Base-by-base conservation (phyloP, 2,888 invertebrate species). In the Globia sparganii region DNA sequence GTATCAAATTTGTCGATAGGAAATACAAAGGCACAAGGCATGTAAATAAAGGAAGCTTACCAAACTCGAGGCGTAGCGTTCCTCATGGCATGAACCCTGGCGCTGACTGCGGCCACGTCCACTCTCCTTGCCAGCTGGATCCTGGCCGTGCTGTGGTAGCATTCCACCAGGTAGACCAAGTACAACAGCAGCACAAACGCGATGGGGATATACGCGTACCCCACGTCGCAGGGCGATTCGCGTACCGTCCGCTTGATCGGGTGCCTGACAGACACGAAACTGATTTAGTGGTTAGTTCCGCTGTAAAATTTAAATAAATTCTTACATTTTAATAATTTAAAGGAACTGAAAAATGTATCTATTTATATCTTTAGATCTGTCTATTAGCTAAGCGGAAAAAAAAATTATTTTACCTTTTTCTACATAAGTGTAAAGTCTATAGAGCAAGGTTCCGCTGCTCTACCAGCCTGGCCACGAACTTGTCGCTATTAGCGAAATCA, bases 171-270 rank as follows among this genome's bases (percentile, higher is more conserved):
- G 94, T 98, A 98, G 64, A 98, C 98, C 86, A 98, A 94, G 94
- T 98, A 98, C 56, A 98, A 96, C 92, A 98, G 97, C 69, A 98
- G 97, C 88, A 98, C 97, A 93, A 98, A 98, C 31, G 98, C 98
- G 75, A 98, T 97, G 11, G 98, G 98, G 84, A 98, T 98, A 95
- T 98, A 98, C 78, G 98, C 97, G 96, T 98, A 98, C 68, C 98
- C 98, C 80, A 98, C 98, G 91, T 98, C 98, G 92, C 98, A 98
- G 0, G 98, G 98, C 0, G 98, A 98, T 91, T 97, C 97, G 69
- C 97, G 97, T 15, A 97, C 96, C 53, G 97, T 97, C 81, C 97
- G 96, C 90, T 96, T 97, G 90, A 97, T 97, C 1, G 97, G 97
- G 88, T 97, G 97, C 92, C 97, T 97, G 93, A 96, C 91, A 83